Conservation (phyloP, 2,113 vertebrate genomes). For the Varanus salvator region DNA sequence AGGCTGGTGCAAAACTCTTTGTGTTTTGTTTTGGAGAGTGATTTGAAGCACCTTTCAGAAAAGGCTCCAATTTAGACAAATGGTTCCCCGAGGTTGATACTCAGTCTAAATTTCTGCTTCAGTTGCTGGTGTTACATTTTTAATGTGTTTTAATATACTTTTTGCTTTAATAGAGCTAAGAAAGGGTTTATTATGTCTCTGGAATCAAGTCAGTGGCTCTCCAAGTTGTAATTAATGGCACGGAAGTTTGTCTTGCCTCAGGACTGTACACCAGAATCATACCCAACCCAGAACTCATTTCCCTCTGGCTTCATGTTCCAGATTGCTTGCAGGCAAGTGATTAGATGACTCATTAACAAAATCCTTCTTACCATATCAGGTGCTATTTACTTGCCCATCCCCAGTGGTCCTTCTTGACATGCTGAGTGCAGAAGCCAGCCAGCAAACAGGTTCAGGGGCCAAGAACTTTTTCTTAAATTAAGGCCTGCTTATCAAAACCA, state of each 20-base stretch:
- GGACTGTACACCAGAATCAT: neutral
- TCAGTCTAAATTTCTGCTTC: neutral
- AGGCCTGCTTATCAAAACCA: neutral
- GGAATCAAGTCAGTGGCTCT: neutral
- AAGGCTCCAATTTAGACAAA: neutral
- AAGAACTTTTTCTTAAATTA: neutral
- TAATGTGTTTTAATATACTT: neutral
- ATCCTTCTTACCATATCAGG: too few relatives aligned
- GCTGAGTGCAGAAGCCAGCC: neutral
- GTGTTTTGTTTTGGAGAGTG: neutral
- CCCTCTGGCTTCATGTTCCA: neutral
- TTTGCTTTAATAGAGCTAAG: neutral
- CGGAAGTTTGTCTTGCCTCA: neutral
- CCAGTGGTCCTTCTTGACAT: neutral
- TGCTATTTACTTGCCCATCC: neutral
- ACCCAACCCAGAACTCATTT: neutral
- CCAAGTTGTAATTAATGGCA: neutral
- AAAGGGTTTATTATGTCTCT: neutral
- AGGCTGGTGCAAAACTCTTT: too few relatives aligned
- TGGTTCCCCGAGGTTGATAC: neutral
- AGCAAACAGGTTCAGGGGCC: neutral
- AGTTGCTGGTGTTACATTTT: neutral
- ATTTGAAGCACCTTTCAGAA: neutral
- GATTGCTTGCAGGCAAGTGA: neutral
- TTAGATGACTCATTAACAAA: neutral